These are phyloP conservation scores for Enteromius afrohamiltoni DNA, from an alignment of 2,797 vertebrate genomes.

Conservation along the genomic window DNA sequence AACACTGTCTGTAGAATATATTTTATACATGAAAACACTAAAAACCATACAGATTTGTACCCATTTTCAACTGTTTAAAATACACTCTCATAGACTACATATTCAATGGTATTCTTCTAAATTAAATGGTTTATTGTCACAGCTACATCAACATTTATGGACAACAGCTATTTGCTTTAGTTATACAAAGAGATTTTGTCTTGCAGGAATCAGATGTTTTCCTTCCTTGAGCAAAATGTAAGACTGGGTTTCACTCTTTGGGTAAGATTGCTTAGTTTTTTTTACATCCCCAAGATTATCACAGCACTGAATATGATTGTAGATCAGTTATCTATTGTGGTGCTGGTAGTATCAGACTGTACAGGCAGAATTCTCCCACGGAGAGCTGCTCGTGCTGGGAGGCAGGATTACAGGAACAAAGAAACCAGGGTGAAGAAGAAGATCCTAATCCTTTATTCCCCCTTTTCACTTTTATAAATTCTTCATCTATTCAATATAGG, in stretches of 20 bases:
- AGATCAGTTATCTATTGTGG: slow-evolving; percentile 27
- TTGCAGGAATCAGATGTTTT: background rate
- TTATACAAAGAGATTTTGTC: background rate
- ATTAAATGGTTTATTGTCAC: slow-evolving; percentile 2
- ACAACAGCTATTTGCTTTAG: background rate
- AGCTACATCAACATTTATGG: background rate
- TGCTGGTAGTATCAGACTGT: slow-evolving; percentile 12
- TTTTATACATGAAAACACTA: background rate
- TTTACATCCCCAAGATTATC: background rate
- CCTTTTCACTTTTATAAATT: slow-evolving; percentile 14
- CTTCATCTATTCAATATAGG: slow-evolving; percentile 3
- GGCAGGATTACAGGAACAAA: slow-evolving; percentile 46
- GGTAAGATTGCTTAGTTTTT: background rate
- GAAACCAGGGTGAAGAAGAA: slow-evolving; percentile 38
- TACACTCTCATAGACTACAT: no score
- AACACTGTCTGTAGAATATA: background rate
- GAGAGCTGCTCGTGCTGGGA: background rate
- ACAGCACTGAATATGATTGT: slow-evolving; percentile 16
- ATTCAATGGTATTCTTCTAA: background rate
- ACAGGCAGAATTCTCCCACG: slow-evolving; percentile 26
- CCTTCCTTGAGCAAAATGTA: background rate
- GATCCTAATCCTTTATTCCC: slow-evolving; percentile 33
- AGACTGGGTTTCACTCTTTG: background rate
- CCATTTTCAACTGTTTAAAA: background rate
- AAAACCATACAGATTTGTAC: background rate